Base-by-base conservation (phyloP, 1,140 invertebrate genomes). In the Ceratosolen solmsi region DNA sequence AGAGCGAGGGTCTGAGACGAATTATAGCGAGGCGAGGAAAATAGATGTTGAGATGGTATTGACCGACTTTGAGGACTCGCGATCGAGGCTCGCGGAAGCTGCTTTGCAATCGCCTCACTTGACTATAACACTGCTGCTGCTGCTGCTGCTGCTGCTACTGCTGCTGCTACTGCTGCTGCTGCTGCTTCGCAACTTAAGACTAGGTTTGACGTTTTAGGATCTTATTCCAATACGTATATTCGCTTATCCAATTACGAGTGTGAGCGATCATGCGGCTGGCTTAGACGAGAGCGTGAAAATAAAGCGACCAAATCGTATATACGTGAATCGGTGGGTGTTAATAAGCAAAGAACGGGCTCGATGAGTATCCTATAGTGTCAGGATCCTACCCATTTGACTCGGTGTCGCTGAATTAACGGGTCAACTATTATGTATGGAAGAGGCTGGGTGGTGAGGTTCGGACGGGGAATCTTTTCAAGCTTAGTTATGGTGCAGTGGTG, bases 191-290 rank as follows among this genome's bases (percentile, higher is more conserved):
- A 70, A 71, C 49, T 70, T 30, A 11, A 71, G 68, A 79, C 71
- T 54, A 54, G 65, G 63, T 54, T 79, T 54, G 54, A 79, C 63
- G 76, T 65, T 70, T 70, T 70, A 27, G 63, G 70, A 79, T 79
- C 63, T 54, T 79, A 56, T 49, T 51, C 46, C 46, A 25, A 68
- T 51, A 41, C 51, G n/a, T 38, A 5, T 38, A 79, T n/a, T 72
- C 70, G 78, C 70, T 63, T 41, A 71, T 79, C 65, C 77, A 71
- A 79, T 71, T 79, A 78, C 25, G 9, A 8, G 8, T 11, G 36
- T 17, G 33, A 63, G 22, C 27, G 25, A 7, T 20, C 27, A 15
- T 75, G 30, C n/a, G 15, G 36, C 13, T 36, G 11, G 33, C 60
- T 17, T 63, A 38, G 38, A 41, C 8, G 38, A 65, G 74, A 76